Evolutionary conservation across 2,797 vertebrate genomes (phyloP).

Genomic region (Syngnathus acus): DNA sequence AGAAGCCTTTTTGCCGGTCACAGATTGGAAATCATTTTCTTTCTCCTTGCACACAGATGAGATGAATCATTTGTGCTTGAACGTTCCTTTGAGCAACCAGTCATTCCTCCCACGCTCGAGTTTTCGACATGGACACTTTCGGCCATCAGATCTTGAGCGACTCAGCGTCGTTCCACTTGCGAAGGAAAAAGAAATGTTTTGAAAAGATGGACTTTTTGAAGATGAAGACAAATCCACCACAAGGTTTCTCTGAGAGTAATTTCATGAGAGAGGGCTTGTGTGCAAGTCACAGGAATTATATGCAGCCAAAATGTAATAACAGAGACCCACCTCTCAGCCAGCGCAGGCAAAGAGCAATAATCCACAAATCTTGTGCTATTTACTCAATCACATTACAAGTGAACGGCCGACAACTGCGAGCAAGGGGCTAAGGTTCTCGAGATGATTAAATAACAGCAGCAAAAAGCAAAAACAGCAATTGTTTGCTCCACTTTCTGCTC

Average conservation of each 20-base stretch:
- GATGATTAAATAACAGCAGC: too few relatives aligned
- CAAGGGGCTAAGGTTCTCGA: too few relatives aligned
- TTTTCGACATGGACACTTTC: constrained; percentile 37
- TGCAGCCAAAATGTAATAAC: background rate
- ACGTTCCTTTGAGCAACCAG: constrained; percentile 51
- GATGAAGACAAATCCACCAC: too few relatives aligned
- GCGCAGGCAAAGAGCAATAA: background rate
- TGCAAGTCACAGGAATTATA: background rate
- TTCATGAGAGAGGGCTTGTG: background rate
- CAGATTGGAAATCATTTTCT: constrained; percentile 53
- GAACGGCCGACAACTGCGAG: too few relatives aligned
- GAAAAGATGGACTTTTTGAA: background rate
- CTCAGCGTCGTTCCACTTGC: constrained; percentile 18
- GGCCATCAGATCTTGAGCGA: constrained; percentile 13
- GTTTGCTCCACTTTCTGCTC: too few relatives aligned
- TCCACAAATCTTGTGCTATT: background rate
- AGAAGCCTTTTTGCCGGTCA: constrained; percentile 48
- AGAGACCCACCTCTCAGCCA: background rate
- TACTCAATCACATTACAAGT: background rate
- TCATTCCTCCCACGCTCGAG: constrained; percentile 55
- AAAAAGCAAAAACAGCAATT: too few relatives aligned
- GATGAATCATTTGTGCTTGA: constrained; percentile 57
- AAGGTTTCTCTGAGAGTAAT: background rate
- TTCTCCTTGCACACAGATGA: constrained; percentile 28
- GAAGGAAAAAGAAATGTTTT: background rate